phyloP scores from a whole-genome alignment of 2,113 vertebrate species.

The Mastomys natalensis region DNA sequence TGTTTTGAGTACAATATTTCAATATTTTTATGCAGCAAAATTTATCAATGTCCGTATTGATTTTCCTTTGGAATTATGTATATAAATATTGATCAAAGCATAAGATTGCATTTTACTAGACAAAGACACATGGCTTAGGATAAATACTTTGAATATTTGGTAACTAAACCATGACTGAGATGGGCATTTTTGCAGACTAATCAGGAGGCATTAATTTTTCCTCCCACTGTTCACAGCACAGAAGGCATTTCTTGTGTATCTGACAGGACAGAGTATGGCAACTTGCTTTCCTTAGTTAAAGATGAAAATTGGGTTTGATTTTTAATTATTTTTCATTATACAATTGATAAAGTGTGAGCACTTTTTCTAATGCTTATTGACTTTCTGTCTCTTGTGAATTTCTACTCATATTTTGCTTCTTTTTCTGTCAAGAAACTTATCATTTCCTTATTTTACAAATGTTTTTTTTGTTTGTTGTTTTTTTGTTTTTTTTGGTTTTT shows the following conservation, averaged over 20 bases:
- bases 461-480: too few relatives aligned
- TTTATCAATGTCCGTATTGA: neutral
- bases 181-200: neutral
- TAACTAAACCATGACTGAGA: neutral
- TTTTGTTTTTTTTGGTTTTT: too few relatives aligned
- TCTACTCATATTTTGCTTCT: neutral
- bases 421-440: neutral
- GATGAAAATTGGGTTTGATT: neutral
- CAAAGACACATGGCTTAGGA: neutral
- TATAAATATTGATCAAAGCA: neutral
- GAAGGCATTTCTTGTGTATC: neutral
- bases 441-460: neutral
- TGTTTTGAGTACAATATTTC: neutral
- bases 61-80: neutral
- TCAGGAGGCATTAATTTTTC: neutral
- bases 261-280: neutral
- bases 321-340: neutral
- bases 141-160: neutral
- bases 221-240: neutral
- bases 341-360: neutral
- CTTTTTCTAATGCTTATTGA: constrained; percentile 3
- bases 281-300: neutral
- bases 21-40: neutral
- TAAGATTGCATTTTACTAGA: neutral
- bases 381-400: neutral